Evolutionary conservation across 2,797 vertebrate genomes (phyloP).

Genomic region (Tauraco hartlaubi): DNA sequence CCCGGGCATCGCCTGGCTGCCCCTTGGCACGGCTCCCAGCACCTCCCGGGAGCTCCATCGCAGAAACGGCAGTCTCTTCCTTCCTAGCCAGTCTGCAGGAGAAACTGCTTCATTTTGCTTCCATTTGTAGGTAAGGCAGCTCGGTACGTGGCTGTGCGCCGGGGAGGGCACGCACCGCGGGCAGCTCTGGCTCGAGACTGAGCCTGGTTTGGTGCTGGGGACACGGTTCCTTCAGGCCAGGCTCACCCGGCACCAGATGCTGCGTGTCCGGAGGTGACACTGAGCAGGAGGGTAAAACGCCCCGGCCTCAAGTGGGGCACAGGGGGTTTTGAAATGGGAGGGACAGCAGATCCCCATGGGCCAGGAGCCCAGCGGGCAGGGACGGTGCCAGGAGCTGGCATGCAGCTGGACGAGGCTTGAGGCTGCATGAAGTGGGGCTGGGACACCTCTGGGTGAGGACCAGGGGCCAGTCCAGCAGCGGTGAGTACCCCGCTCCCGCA

Average conservation of each 20-base stretch:
- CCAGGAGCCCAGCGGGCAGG: rapidly evolving
- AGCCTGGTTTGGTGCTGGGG: background rate
- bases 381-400: rapidly evolving
- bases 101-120: background rate
- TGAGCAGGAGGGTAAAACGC: background rate
- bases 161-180: rapidly evolving
- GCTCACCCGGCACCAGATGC: background rate
- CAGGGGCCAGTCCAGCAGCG: rapidly evolving
- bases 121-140: too few species aligned
- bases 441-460: background rate
- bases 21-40: background rate
- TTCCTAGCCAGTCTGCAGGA: background rate
- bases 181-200: background rate
- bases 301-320: rapidly evolving
- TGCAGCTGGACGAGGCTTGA: background rate
- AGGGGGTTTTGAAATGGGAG: background rate
- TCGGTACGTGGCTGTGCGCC: background rate
- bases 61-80: background rate
- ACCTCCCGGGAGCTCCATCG: too few species aligned
- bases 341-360: background rate
- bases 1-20: background rate
- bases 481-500: background rate
- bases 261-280: rapidly evolving
- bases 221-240: background rate
- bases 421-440: background rate